Evolutionary conservation across 1,140 invertebrate genomes (phyloP).

Genomic region (Centruroides sculpturatus): DNA sequence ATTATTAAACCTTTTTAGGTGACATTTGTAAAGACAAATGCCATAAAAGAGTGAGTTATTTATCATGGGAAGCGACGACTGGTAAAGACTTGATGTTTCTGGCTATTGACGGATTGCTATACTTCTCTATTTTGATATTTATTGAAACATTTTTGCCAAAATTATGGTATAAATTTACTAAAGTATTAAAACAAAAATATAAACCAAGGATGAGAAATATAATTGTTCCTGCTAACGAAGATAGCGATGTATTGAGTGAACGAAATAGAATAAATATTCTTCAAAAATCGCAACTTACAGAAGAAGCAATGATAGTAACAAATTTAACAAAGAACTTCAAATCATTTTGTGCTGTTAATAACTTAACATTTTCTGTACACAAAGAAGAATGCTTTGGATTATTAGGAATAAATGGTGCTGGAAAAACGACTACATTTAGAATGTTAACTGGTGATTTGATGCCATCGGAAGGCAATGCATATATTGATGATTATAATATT

Average conservation of each 20-base stretch:
- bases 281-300: not conserved
- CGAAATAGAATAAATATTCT: not conserved
- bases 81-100: no score
- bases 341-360: constrained; percentile 17
- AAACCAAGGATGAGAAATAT: no score
- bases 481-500: not conserved
- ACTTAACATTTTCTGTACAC: not conserved
- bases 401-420: constrained; percentile 32
- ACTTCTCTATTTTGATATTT: no score
- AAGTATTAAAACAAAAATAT: no score
- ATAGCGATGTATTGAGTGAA: not conserved
- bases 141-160: no score
- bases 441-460: constrained; percentile 28
- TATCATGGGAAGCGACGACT: no score
- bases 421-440: constrained; percentile 29
- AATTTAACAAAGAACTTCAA: constrained; percentile 16
- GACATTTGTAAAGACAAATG: no score
- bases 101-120: no score
- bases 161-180: no score
- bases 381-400: constrained; percentile 36
- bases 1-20: no score
- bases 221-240: no score
- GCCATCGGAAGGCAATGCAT: constrained; percentile 25
- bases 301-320: constrained; percentile 13
- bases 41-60: no score